These are phyloP conservation scores for Gobionotothen gibberifrons DNA, from an alignment of 2,797 vertebrate genomes.

Conservation along the genomic window DNA sequence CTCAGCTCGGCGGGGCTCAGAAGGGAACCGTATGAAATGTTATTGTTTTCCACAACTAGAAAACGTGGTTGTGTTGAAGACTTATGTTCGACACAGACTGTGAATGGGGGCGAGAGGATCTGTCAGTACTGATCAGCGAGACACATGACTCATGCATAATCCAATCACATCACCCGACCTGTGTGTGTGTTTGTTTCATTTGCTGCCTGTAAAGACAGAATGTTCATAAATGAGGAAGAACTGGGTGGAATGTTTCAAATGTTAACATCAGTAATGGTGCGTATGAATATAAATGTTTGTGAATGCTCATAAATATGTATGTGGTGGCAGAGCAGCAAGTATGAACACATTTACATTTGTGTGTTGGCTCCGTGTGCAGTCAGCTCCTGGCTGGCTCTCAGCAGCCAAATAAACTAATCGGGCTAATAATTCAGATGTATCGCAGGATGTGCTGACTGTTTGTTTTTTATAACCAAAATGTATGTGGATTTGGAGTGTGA, in stretches of 20 bases:
- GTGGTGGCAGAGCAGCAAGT: neutral
- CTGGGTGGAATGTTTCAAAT: too few species aligned
- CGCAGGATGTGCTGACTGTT: slow-evolving; percentile 15
- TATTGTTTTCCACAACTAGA: slow-evolving; percentile 4
- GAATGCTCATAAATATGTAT: neutral
- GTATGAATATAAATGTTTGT: neutral
- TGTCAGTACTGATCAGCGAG: slow-evolving; percentile 5
- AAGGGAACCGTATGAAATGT: slow-evolving; percentile 1
- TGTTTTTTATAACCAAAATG: neutral
- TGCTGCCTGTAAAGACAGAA: neutral
- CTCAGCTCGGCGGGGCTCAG: neutral
- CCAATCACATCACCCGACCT: neutral
- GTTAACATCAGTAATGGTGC: too few species aligned
- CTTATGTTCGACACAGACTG: slow-evolving; percentile 3
- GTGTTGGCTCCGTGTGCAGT: neutral
- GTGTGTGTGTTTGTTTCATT: neutral
- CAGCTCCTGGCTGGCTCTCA: neutral
- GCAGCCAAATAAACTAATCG: slow-evolving; percentile 28
- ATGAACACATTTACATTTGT: neutral
- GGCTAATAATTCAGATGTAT: slow-evolving; percentile 37
- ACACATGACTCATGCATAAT: slow-evolving; percentile 20
- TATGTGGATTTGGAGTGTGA: slow-evolving; percentile 4
- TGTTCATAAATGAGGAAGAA: neutral
- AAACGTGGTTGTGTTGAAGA: neutral
- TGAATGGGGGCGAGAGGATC: slow-evolving; percentile 17